Conservation (phyloP, 2,888 invertebrate species). For the Elmis aenea region DNA sequence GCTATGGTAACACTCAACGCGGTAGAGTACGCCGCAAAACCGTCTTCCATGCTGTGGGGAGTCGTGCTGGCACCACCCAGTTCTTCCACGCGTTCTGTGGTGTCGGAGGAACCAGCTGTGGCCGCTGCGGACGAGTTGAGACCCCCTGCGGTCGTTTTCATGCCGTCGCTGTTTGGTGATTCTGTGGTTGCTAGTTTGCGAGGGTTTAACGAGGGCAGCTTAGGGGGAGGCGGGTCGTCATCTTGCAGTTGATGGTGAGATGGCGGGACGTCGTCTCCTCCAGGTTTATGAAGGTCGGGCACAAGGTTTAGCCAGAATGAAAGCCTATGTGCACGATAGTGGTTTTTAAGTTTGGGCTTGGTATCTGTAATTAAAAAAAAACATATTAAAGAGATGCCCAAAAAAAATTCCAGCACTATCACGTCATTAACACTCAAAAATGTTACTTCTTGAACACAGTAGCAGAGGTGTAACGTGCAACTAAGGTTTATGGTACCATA, state of each 20-base stretch:
- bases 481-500: too few species aligned
- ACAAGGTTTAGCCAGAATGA: conserved; percentile 95
- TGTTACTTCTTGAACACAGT: too few species aligned
- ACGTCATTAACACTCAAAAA: too few species aligned
- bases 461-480: too few species aligned
- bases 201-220: conserved; percentile 54
- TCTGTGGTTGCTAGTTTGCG: conserved; percentile 54
- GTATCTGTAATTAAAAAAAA: conserved; percentile 57
- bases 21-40: conserved; percentile 85
- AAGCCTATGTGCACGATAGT: conserved; percentile 87
- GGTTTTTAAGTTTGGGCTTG: conserved; percentile 86
- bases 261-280: conserved; percentile 78
- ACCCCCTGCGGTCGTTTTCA: conserved; percentile 36
- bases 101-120: conserved; percentile 35
- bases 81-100: conserved; percentile 50
- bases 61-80: conserved; percentile 48
- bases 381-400: too few species aligned
- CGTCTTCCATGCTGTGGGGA: conserved; percentile 66
- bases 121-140: conserved; percentile 43
- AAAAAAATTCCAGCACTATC: too few species aligned
- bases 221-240: conserved; percentile 59
- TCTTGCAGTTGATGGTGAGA: conserved; percentile 81
- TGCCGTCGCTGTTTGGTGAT: conserved; percentile 37
- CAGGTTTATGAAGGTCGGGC: conserved; percentile 84
- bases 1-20: conserved; percentile 91